Conservation (phyloP, 2,888 invertebrate genomes). For the Patella caerulea region DNA sequence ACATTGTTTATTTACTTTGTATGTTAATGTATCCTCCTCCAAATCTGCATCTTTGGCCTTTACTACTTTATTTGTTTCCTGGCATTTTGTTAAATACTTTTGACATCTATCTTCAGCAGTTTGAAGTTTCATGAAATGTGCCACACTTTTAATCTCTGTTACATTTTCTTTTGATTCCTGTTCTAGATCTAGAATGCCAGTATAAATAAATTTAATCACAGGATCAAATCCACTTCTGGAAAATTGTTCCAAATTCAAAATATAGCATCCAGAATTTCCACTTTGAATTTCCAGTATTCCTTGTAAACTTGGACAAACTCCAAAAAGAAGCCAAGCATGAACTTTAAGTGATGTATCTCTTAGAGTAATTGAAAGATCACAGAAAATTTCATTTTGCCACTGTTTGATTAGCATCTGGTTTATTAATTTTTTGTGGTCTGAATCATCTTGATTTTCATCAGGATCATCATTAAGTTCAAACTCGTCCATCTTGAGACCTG, state of each 20-base stretch:
- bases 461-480: too few species aligned
- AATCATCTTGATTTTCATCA: not conserved
- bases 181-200: not conserved
- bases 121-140: not conserved
- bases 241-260: too few species aligned
- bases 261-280: too few species aligned
- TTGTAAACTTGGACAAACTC: slow-evolving; percentile 32
- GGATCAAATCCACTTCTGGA: not conserved
- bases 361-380: slow-evolving; percentile 30
- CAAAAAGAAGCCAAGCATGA: slow-evolving; percentile 36
- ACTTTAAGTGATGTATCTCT: slow-evolving; percentile 28
- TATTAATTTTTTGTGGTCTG: slow-evolving; percentile 30
- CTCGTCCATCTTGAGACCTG: too few species aligned
- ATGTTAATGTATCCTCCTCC: too few species aligned
- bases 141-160: not conserved
- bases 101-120: not conserved
- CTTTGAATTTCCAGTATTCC: slow-evolving; percentile 10
- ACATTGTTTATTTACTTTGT: too few species aligned
- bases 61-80: not conserved
- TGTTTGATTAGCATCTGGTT: slow-evolving; percentile 30
- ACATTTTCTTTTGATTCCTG: not conserved
- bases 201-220: not conserved
- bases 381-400: slow-evolving; percentile 32
- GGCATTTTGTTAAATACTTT: not conserved
- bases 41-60: not conserved